Conservation (phyloP, 2,888 invertebrate genomes). For the Pandemis corylana region DNA sequence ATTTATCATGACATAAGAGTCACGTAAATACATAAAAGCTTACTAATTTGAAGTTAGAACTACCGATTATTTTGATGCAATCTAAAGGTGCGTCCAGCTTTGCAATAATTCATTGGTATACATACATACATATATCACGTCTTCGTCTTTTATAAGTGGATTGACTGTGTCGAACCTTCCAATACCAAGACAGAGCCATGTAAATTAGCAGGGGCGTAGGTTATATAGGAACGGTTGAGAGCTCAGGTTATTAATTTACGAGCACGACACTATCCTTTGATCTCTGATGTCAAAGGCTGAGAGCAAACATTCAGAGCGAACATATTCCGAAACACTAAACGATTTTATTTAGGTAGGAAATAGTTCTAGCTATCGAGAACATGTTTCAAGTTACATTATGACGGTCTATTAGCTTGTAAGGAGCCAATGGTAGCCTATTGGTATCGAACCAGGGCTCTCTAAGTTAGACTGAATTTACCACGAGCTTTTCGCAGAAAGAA, state of each 20-base stretch:
- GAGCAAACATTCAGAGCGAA: conserved; percentile 1
- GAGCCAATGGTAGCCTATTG: no score
- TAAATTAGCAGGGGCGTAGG: neutral
- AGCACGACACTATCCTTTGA: conserved; percentile 17
- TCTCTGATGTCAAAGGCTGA: conserved; percentile 20
- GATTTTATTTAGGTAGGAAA: neutral
- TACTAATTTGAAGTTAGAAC: no score
- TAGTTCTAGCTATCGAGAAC: neutral
- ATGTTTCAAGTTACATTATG: neutral
- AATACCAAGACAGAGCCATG: neutral
- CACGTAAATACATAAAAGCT: no score
- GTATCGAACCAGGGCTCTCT: no score
- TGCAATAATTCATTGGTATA: neutral
- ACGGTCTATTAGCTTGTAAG: neutral
- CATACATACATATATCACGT: no score
- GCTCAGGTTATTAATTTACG: conserved; percentile 16
- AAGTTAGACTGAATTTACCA: no score
- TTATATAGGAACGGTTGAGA: conserved; percentile 2
- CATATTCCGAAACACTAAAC: neutral
- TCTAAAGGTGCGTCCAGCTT: neutral
- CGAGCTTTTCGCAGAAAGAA: no score
- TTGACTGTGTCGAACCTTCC: neutral
- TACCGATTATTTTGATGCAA: no score
- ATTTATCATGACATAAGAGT: no score
- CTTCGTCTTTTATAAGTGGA: neutral